Evolutionary conservation across 2,113 vertebrate species (phyloP), one percentile per base, ranked within the genome.

Genomic region (Xenopus borealis): DNA sequence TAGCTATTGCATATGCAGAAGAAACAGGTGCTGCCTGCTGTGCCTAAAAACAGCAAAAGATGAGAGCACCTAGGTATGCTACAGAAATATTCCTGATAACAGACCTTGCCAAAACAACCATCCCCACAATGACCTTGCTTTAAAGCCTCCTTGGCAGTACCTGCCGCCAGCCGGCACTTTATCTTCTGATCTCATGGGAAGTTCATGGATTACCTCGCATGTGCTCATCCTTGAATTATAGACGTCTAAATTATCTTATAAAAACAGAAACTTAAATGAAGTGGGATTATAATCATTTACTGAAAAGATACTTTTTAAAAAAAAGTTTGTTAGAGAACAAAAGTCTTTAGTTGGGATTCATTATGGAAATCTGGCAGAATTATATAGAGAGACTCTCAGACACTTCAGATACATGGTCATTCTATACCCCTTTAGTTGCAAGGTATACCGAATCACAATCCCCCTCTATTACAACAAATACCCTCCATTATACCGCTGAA

Each of bases 141-240:
- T 57, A 17, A 18, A 46, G 23, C 23, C 30, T 7, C 27, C 66
- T 62, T 62, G 46, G 57, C 30, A 50, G 74, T 77, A 46, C 74
- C 74, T 76, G 73, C 73, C 73, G 27, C 66, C 62, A 67, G 66
- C 27, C 69, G 68, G 73, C 33, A 76, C 73, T 55, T 69, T 70
- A 77, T 70, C 74, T 64, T 12, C 47, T 64, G 33, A 70, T 77
- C 67, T 77, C 33, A 64, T 40, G 67, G 66, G 66, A 53, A 55
- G 58, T 64, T 68, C 19, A 62, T 55, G 19, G 66, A 55, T 10
- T 40, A 40, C 5, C 33, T 68, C 45, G 50, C 50, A 69, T 18
- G 61, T 55, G 62, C 61, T 64, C 13, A 16, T 64, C 74, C 62
- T 64, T 70, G 14, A 77, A 77, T 77, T 77, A 70, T 77, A 57